Percentiles rank a stretch among this genome's conserved stretches.
Evolutionary conservation across 2,113 vertebrate genomes (phyloP).

Genomic region (Gymnogyps californianus): DNA sequence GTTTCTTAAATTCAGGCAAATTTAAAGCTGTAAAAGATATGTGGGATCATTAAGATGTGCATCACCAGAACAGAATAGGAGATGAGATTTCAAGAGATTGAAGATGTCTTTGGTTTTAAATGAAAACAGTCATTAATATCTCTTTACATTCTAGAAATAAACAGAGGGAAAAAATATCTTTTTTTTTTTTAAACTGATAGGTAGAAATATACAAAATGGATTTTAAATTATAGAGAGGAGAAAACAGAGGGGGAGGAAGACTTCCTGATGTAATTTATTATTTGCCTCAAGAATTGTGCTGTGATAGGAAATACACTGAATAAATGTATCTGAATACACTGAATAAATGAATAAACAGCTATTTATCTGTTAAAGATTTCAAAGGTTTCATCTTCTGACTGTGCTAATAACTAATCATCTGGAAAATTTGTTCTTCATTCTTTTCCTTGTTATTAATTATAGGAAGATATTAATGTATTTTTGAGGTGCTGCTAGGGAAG

Average conservation of each 20-base stretch:
- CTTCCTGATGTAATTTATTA: background rate
- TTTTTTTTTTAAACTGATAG: background rate
- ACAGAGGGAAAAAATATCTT: rapidly evolving
- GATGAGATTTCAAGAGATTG: background rate
- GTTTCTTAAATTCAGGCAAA: background rate
- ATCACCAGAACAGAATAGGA: background rate
- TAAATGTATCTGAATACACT: background rate
- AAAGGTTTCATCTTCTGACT: background rate
- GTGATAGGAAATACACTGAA: background rate
- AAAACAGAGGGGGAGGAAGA: background rate
- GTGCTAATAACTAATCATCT: background rate
- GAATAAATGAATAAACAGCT: too few species aligned
- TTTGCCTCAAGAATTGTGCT: background rate
- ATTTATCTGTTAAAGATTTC: background rate
- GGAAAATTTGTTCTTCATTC: background rate
- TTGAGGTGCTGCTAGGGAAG: background rate
- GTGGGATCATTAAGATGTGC: background rate
- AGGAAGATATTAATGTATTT: background rate
- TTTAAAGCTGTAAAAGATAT: background rate
- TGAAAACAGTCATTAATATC: background rate
- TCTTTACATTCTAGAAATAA: background rate
- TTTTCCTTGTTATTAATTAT: background rate
- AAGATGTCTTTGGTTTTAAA: background rate
- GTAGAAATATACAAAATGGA: background rate
- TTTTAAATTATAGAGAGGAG: background rate